A percentile compares a stretch with the other conserved stretches of the same genome.
Evolutionary conservation across 2,888 invertebrate genomes (phyloP).

Genomic region (Campopleginae sp.): DNA sequence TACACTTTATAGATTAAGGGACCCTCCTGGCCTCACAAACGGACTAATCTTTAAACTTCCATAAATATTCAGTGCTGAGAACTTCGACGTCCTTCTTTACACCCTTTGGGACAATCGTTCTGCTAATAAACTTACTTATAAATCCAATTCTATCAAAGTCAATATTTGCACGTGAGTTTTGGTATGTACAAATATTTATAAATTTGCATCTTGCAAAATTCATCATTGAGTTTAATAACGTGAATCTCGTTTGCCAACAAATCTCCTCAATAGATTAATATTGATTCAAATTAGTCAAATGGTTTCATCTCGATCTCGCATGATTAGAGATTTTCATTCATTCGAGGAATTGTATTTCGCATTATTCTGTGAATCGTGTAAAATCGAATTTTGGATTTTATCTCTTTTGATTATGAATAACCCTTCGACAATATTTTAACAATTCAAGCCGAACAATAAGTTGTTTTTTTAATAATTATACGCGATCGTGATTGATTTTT

Average conservation of each 20-base stretch:
- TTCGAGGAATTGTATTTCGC: neutral
- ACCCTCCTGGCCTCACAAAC: slow-evolving; percentile 36
- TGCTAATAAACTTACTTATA: slow-evolving; percentile 55
- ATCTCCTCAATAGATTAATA: neutral
- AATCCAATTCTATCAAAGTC: slow-evolving; percentile 47
- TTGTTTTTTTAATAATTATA: neutral
- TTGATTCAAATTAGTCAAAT: neutral
- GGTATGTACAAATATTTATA: neutral
- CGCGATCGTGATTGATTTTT: neutral
- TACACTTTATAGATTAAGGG: slow-evolving; percentile 4
- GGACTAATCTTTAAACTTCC: slow-evolving; percentile 59
- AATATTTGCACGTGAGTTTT: slow-evolving; percentile 4
- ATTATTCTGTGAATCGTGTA: too few species aligned
- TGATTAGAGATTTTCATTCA: neutral
- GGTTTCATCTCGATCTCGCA: too few species aligned
- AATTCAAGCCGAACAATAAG: too few species aligned
- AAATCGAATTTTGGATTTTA: too few species aligned
- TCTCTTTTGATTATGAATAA: too few species aligned
- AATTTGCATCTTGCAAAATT: neutral
- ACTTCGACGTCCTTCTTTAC: neutral
- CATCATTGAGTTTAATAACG: neutral
- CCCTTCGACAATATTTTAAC: too few species aligned
- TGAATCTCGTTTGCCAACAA: neutral
- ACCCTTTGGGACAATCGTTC: slow-evolving; percentile 43
- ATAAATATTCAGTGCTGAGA: slow-evolving; percentile 58